Conservation (phyloP, 2,797 vertebrate genomes). For the Merluccius polli region DNA sequence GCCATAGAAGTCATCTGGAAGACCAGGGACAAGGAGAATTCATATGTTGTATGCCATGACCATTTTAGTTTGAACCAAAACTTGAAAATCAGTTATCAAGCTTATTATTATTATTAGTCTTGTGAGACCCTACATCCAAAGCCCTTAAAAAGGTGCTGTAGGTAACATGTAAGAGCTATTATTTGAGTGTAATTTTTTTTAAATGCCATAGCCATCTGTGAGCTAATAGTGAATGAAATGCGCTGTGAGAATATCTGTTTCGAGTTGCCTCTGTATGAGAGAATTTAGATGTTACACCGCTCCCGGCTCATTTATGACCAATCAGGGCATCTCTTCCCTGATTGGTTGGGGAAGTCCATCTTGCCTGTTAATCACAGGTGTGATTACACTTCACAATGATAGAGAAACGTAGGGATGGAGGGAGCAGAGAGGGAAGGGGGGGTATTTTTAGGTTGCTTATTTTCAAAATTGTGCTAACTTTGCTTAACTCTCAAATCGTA, state of each 20-base stretch:
- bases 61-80: neutral
- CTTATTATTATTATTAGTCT: neutral
- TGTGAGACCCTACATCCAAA: neutral
- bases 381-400: too few species aligned
- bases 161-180: neutral
- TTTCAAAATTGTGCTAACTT: too few species aligned
- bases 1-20: slow-evolving; percentile 69
- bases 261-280: neutral
- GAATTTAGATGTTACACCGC: neutral
- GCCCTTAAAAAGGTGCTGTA: neutral
- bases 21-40: slow-evolving; percentile 25
- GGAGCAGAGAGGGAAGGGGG: neutral
- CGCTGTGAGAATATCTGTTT: too few species aligned
- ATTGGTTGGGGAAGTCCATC: neutral
- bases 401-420: too few species aligned
- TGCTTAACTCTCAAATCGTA: neutral
- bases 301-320: neutral
- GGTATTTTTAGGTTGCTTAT: too few species aligned
- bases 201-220: neutral
- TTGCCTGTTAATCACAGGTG: too few species aligned
- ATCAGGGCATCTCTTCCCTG: neutral
- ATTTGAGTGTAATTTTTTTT: neutral
- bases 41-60: neutral
- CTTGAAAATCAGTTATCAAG: neutral
- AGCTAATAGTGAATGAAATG: neutral